phyloP scores from a whole-genome alignment of 1,140 invertebrate species.

The Spodoptera frugiperda region DNA sequence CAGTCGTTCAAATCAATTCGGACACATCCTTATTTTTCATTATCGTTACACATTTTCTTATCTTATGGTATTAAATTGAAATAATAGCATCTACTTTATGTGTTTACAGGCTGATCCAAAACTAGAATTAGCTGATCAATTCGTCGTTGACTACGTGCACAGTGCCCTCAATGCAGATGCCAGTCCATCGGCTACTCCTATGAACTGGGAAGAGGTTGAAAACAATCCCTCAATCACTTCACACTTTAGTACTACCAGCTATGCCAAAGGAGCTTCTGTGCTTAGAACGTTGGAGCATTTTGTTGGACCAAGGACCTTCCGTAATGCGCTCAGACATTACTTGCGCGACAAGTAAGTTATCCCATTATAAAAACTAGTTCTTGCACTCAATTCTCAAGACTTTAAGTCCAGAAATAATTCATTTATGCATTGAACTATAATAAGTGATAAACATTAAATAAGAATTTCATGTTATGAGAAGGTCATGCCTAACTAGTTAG shows the following conservation, averaged over 20 bases:
- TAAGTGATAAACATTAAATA: no score
- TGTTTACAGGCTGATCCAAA: slow-evolving; percentile 78
- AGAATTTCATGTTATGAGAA: slow-evolving; percentile 4
- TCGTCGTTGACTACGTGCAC: slow-evolving; percentile 89
- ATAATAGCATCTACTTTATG: slow-evolving; percentile 38
- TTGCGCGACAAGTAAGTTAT: slow-evolving; percentile 82
- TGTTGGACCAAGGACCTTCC: slow-evolving; percentile 89
- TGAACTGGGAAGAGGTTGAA: slow-evolving; percentile 81
- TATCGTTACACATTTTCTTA: neutral
- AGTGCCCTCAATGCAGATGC: slow-evolving; percentile 89
- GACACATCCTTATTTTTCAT: no score
- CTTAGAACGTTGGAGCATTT: slow-evolving; percentile 92
- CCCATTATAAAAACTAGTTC: neutral
- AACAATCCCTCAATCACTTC: slow-evolving; percentile 83
- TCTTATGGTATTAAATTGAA: slow-evolving; percentile 7
- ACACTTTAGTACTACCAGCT: slow-evolving; percentile 91
- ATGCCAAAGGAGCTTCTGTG: slow-evolving; percentile 89
- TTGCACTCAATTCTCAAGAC: no score
- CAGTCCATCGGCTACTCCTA: slow-evolving; percentile 87
- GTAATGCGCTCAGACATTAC: slow-evolving; percentile 87
- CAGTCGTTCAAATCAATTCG: no score
- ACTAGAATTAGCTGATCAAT: slow-evolving; percentile 86
- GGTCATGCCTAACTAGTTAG: no score
- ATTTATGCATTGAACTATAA: no score
- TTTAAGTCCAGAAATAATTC: no score